Percentiles rank a stretch among this genome's conserved stretches.
These are phyloP conservation scores for Torymus tubicola DNA, from an alignment of 2,888 invertebrate genomes.

Conservation along the genomic window DNA sequence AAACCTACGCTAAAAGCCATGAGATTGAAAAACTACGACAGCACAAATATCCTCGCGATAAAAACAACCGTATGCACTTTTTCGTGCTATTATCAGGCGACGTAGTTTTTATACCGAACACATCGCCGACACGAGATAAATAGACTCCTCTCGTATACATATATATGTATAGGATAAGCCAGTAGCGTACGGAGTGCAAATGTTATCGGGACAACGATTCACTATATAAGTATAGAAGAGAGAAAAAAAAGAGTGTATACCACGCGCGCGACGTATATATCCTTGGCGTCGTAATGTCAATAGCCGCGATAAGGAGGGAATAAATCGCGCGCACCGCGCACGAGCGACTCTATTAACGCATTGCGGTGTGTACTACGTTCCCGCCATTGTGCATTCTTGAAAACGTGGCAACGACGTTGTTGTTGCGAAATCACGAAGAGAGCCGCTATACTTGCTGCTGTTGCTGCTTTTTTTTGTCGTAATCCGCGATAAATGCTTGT, in stretches of 20 bases:
- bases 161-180: not conserved
- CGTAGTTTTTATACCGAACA: not conserved
- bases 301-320: conserved; percentile 40
- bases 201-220: conserved; percentile 30
- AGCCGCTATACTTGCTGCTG: too few relatives aligned
- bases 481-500: too few relatives aligned
- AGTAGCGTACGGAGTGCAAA: conserved; percentile 15
- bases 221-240: not conserved
- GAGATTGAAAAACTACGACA: too few relatives aligned
- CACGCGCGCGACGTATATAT: not conserved
- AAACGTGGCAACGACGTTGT: conserved; percentile 8
- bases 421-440: conserved; percentile 20
- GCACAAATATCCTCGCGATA: too few relatives aligned
- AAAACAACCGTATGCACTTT: not conserved
- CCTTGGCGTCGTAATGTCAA: conserved; percentile 47
- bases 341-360: conserved; percentile 38
- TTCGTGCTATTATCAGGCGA: not conserved
- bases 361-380: not conserved
- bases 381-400: not conserved
- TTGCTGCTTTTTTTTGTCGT: too few relatives aligned
- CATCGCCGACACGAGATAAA: not conserved
- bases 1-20: too few relatives aligned
- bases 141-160: not conserved
- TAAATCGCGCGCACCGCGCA: conserved; percentile 32
- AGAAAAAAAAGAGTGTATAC: conserved; percentile 14